Base-by-base conservation (phyloP, 2,797 vertebrate species). In the Dipus sagitta region DNA sequence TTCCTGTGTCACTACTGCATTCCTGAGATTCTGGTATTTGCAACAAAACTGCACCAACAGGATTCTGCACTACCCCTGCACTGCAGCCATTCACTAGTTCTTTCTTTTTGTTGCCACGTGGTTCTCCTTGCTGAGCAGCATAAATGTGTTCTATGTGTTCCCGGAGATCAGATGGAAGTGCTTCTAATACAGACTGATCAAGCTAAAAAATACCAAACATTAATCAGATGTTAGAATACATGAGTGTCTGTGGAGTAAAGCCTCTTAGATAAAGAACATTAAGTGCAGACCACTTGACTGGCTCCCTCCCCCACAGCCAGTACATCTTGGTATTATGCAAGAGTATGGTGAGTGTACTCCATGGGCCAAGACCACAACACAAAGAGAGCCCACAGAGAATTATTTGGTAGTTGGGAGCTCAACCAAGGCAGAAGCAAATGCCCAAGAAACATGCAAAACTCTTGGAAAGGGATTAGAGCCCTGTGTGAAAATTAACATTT, bases 171-270 rank as follows among this genome's bases (percentile, higher is more conserved):
- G 98, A 94, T 0, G 99, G 99, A 92, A 99, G 98, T 34, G 99
- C 99, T 96, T 99, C 99, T 94, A 99, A 95, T 94, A 99, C 99
- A 67, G 99, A 99, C 14, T 94, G 99, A 97, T 99, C 99, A 96
- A 99, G 98, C 99, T 99, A 52, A 76, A 86, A 98, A 92, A 80
- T 0, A 94, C 2, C 86, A 78, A 62, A 84, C 2, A 14, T 76
- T 30, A 74, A 77, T 42, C 2, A 54, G 47, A 71, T 47, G 82
- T 77, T 68, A 60, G n/a, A 62, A 12, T 2, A 42, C 70, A 14
- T 3, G 14, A 64, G n/a, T 38, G 1, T 32, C 34, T 81, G 38
- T 15, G 67, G 28, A 58, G 15, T 38, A 52, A 52, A 90, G 60
- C 26, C 23, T 71, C 14, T 15, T 32, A 38, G 32, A 2, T 67